These are phyloP conservation scores for Hymenopus coronatus DNA, from an alignment of 2,888 invertebrate genomes.

Conservation along the genomic window DNA sequence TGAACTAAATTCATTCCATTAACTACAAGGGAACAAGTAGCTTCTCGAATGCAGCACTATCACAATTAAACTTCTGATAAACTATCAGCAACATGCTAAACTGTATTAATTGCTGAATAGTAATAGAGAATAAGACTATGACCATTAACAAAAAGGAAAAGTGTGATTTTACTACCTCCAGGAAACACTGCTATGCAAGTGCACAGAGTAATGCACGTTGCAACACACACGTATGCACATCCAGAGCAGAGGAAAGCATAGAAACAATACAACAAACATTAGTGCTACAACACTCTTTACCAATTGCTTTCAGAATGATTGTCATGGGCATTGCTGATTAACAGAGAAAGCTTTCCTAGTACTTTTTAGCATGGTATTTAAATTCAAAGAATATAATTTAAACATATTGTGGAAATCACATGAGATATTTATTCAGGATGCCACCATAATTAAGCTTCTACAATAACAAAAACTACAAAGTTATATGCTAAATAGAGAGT, in stretches of 20 bases:
- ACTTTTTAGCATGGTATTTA: background rate
- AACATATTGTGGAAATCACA: background rate
- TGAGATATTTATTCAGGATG: background rate
- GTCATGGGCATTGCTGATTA: background rate
- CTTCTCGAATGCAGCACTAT: too few relatives aligned
- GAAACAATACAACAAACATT: conserved; percentile 32
- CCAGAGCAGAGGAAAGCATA: conserved; percentile 34
- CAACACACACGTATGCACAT: conserved; percentile 21
- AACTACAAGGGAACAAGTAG: too few relatives aligned
- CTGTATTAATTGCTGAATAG: background rate
- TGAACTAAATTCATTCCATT: too few relatives aligned
- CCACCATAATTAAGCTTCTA: background rate
- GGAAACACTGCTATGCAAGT: conserved; percentile 42
- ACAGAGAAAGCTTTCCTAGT: background rate
- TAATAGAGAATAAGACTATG: background rate
- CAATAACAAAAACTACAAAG: background rate
- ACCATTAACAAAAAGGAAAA: conserved; percentile 19
- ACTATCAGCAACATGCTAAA: background rate
- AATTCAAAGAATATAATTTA: background rate
- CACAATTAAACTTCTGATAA: background rate
- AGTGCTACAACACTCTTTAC: conserved; percentile 4
- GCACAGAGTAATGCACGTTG: conserved; percentile 29
- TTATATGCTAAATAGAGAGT: background rate
- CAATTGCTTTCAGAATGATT: background rate
- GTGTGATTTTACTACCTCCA: conserved; percentile 38